A percentile compares a stretch with the other conserved stretches of the same genome.
phyloP scores from a whole-genome alignment of 2,113 vertebrate species.

The Ornithorhynchus anatinus region DNA sequence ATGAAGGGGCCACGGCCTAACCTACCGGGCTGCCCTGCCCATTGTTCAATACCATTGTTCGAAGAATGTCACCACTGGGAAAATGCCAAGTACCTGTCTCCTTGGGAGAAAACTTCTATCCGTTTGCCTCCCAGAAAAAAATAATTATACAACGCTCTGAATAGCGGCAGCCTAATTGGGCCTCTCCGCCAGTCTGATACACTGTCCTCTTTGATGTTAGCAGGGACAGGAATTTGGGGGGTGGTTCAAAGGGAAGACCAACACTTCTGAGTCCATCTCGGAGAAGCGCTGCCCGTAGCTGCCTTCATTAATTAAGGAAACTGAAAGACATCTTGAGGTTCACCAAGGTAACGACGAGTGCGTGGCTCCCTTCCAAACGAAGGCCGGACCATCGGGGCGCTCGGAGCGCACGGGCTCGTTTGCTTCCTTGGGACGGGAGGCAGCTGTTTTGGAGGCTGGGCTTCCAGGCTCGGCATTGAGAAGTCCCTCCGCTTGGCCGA shows the following conservation, averaged over 20 bases:
- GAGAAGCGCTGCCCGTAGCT: slow-evolving; percentile 50
- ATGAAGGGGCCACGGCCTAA: slow-evolving; percentile 57
- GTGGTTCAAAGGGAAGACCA: slow-evolving; percentile 53
- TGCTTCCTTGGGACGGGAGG: slow-evolving; percentile 20
- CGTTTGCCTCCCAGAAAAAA: slow-evolving; percentile 56
- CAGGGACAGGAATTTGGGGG: slow-evolving; percentile 59
- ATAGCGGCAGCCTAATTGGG: slow-evolving; percentile 54
- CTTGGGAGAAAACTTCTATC: slow-evolving; percentile 61
- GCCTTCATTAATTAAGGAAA: slow-evolving; percentile 66
- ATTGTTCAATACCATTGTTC: slow-evolving; percentile 70
- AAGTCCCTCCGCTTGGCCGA: slow-evolving; percentile 26
- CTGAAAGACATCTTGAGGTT: slow-evolving; percentile 61
- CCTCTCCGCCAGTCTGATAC: slow-evolving; percentile 58
- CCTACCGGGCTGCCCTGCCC: slow-evolving; percentile 60
- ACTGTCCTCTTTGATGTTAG: slow-evolving; percentile 62
- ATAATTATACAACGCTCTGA: slow-evolving; percentile 63
- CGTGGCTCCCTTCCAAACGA: slow-evolving; percentile 62
- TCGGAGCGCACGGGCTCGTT: slow-evolving; percentile 23
- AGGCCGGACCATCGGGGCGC: slow-evolving; percentile 42
- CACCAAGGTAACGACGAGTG: slow-evolving; percentile 59
- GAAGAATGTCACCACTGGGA: slow-evolving; percentile 70
- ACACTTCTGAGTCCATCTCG: slow-evolving; percentile 31
- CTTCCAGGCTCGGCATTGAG: background rate
- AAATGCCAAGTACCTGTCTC: slow-evolving; percentile 66
- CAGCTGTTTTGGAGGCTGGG: slow-evolving; percentile 46